phyloP scores from a whole-genome alignment of 92 coral and sea anemone genomes.

The Paragorgia papillata region DNA sequence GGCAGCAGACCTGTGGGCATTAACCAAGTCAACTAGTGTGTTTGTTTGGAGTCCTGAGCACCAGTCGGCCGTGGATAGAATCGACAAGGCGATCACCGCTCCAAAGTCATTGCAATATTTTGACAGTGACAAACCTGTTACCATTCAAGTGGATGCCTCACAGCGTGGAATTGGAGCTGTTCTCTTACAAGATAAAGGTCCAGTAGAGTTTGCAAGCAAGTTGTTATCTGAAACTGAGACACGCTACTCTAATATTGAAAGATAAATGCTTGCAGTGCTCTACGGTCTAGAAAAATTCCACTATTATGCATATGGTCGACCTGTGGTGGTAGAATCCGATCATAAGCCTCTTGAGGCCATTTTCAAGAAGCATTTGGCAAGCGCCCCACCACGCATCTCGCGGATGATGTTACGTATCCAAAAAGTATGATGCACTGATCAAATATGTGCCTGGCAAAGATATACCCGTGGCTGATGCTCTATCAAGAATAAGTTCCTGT shows the following conservation, averaged over 20 bases:
- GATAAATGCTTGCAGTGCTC: conserved; percentile 67
- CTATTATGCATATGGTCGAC: conserved; percentile 52
- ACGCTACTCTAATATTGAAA: conserved; percentile 67
- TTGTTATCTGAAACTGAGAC: conserved; percentile 44
- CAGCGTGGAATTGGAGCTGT: conserved; percentile 56
- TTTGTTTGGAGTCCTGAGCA: conserved; percentile 36
- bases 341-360: conserved; percentile 30
- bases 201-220: conserved; percentile 31
- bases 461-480: conserved; percentile 22
- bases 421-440: not conserved
- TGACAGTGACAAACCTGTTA: conserved; percentile 40
- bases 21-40: conserved; percentile 14
- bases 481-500: conserved; percentile 21
- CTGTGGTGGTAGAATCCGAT: conserved; percentile 12
- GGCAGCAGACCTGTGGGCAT: conserved; percentile 49
- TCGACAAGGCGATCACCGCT: conserved; percentile 1
- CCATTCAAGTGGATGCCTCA: conserved; percentile 67
- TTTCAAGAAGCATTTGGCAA: conserved; percentile 10
- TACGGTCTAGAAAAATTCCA: conserved; percentile 64
- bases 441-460: conserved; percentile 22
- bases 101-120: conserved; percentile 1
- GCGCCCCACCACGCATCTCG: conserved; percentile 21
- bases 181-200: conserved; percentile 39
- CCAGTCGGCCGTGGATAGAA: conserved; percentile 25
- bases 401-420: conserved; percentile 23